phyloP scores from a whole-genome alignment of 2,113 vertebrate genomes.

The Polypterus bichir region DNA sequence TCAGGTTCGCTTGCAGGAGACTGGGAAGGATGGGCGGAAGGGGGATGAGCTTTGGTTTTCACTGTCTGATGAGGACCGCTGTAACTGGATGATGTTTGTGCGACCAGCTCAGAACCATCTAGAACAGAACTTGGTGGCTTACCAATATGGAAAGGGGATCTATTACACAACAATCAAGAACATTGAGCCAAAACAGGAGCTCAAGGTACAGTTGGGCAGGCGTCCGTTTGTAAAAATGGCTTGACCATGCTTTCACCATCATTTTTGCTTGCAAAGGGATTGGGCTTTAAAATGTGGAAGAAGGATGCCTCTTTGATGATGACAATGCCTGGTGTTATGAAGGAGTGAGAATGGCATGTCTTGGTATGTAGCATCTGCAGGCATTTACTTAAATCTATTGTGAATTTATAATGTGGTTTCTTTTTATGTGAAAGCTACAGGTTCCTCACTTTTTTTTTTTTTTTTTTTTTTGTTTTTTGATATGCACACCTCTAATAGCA shows the following conservation, averaged over 20 bases:
- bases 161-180: conserved; percentile 95
- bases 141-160: conserved; percentile 89
- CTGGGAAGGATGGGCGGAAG: conserved; percentile 60
- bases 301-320: background rate
- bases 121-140: conserved; percentile 94
- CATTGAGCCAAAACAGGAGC: conserved; percentile 90
- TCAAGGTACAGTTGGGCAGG: conserved; percentile 62
- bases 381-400: too few relatives aligned
- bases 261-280: too few relatives aligned
- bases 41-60: conserved; percentile 82
- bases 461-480: too few relatives aligned
- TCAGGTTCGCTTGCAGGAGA: conserved; percentile 71
- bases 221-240: too few relatives aligned
- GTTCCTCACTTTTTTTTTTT: too few relatives aligned
- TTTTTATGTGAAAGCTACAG: too few relatives aligned
- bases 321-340: background rate
- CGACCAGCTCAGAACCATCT: conserved; percentile 88
- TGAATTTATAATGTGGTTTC: too few relatives aligned
- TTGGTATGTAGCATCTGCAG: too few relatives aligned
- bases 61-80: conserved; percentile 81
- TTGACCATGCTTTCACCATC: too few relatives aligned
- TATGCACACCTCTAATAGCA: too few relatives aligned
- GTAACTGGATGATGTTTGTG: conserved; percentile 98
- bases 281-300: too few relatives aligned
- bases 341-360: too few relatives aligned